Conservation (phyloP, 2,888 invertebrate genomes). For the Trissoscelio sp. region DNA sequence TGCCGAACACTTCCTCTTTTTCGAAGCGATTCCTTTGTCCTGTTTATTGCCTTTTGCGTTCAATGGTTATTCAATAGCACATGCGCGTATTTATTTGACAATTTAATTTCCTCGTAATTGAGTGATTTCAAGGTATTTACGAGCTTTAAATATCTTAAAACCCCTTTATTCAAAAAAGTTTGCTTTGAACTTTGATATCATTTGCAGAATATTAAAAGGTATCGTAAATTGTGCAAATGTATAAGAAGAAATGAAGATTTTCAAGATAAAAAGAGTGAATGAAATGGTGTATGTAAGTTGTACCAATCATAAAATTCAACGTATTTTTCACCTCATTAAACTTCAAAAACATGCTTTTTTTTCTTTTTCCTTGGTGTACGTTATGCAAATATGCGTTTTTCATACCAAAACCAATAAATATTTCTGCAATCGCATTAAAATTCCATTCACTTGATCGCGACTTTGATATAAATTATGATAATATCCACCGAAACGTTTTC, state of each 20-base stretch:
- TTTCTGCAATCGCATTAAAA: conserved; percentile 50
- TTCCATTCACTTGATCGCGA: conserved; percentile 43
- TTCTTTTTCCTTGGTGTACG: conserved; percentile 8
- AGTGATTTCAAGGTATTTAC: conserved; percentile 23
- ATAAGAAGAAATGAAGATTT: not conserved
- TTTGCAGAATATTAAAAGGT: no score
- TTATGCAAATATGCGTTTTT: conserved; percentile 56
- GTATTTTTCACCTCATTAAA: conserved; percentile 45
- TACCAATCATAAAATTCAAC: conserved; percentile 1
- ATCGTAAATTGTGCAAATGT: no score
- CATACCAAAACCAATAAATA: conserved; percentile 45
- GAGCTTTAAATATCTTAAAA: not conserved
- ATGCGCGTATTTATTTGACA: conserved; percentile 25
- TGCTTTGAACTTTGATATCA: no score
- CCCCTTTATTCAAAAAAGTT: no score
- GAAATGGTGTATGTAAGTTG: not conserved
- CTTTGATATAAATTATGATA: conserved; percentile 62
- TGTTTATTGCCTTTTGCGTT: conserved; percentile 55
- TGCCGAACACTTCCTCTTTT: conserved; percentile 63
- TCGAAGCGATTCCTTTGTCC: conserved; percentile 60
- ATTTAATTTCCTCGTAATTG: conserved; percentile 53
- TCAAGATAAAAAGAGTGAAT: not conserved
- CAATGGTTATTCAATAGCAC: conserved; percentile 56
- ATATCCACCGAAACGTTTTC: conserved; percentile 47
- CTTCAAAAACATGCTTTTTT: conserved; percentile 7